A percentile compares a stretch with the other conserved stretches of the same genome.
Conservation (phyloP, 2,113 vertebrate genomes). For the Atherinomorus stipes region DNA sequence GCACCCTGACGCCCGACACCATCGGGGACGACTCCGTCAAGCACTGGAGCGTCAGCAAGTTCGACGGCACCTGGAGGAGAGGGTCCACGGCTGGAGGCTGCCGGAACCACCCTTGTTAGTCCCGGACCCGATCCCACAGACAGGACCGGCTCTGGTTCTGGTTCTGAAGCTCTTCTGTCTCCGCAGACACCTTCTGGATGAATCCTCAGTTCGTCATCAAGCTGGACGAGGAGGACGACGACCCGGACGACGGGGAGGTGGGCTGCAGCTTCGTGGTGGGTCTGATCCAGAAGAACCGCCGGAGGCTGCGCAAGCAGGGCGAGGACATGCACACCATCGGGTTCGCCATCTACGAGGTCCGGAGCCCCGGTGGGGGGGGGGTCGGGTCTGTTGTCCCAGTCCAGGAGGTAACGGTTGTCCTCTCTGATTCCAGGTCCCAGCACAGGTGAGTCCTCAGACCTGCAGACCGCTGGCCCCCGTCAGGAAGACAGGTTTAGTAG, state of each 20-base stretch:
- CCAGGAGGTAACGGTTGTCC: neutral
- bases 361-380: too few species aligned
- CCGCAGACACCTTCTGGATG: constrained; percentile 92
- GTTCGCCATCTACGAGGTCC: constrained; percentile 94
- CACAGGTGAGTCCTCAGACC: constrained; percentile 71
- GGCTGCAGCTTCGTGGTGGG: constrained; percentile 94
- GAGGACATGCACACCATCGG: constrained; percentile 97
- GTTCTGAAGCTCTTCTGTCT: too few species aligned
- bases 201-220: constrained; percentile 93
- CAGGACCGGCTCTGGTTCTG: too few species aligned
- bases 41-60: constrained; percentile 92
- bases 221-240: constrained; percentile 92
- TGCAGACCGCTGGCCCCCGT: too few species aligned
- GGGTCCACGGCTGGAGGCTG: constrained; percentile 95
- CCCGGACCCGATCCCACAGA: too few species aligned
- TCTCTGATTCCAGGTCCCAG: constrained; percentile 71
- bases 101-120: constrained; percentile 87
- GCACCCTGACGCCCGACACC: constrained; percentile 94
- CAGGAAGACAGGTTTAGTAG: too few species aligned
- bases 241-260: constrained; percentile 85
- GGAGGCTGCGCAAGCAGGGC: constrained; percentile 88
- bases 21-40: constrained; percentile 86
- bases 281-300: constrained; percentile 95
- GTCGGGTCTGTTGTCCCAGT: too few species aligned
- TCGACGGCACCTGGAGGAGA: constrained; percentile 90